Percentiles rank a stretch among this genome's conserved stretches.
Evolutionary conservation across 2,888 invertebrate species (phyloP).

Genomic region (Chalcosyrphus nemorum): DNA sequence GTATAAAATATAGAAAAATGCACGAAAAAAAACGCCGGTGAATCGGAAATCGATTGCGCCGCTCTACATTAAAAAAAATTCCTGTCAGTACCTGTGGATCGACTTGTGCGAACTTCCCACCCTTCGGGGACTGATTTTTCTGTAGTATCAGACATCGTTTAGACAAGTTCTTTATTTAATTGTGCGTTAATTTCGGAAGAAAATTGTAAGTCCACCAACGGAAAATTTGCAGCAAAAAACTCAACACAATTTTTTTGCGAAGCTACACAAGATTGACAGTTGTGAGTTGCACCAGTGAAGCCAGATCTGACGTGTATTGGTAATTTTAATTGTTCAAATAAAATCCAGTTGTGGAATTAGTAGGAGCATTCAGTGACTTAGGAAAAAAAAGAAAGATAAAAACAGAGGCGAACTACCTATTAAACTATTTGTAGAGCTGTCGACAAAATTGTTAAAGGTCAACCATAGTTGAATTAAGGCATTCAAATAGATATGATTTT

Average conservation of each 20-base stretch:
- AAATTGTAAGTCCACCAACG: not conserved
- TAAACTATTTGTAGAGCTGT: too few relatives aligned
- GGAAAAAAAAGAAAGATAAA: too few relatives aligned
- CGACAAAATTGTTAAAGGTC: too few relatives aligned
- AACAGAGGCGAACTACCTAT: too few relatives aligned
- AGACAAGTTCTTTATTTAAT: not conserved
- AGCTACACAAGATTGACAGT: not conserved
- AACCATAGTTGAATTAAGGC: too few relatives aligned
- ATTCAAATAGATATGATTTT: too few relatives aligned
- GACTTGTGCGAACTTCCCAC: slow-evolving; percentile 87
- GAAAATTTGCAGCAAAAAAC: not conserved
- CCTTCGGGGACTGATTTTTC: slow-evolving; percentile 91
- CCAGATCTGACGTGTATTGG: too few relatives aligned
- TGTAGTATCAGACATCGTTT: slow-evolving; percentile 77
- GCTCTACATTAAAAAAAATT: slow-evolving; percentile 86
- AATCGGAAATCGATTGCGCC: slow-evolving; percentile 82
- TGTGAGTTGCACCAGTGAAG: not conserved
- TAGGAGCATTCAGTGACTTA: too few relatives aligned
- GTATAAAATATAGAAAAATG: not conserved
- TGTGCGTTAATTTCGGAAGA: not conserved
- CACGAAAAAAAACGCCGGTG: not conserved
- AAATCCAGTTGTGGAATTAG: too few relatives aligned
- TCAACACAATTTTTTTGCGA: too few relatives aligned
- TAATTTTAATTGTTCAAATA: not conserved
- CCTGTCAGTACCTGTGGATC: slow-evolving; percentile 78